Evolutionary conservation across 2,113 vertebrate genomes (phyloP).

Genomic region (Mirounga angustirostris): DNA sequence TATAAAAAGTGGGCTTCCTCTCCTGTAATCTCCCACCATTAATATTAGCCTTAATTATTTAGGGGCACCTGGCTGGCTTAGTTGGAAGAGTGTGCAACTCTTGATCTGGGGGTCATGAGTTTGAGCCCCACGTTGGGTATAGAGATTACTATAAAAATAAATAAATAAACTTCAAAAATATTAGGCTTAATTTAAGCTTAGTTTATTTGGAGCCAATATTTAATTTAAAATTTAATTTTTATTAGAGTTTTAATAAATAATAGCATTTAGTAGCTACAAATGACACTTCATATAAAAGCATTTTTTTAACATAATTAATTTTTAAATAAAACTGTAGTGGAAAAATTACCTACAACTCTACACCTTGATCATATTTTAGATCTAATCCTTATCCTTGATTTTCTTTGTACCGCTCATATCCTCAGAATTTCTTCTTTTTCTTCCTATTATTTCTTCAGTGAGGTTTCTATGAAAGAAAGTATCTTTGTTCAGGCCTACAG

Average conservation of each 20-base stretch:
- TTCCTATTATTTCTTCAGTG: constrained; percentile 4
- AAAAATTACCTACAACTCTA: background rate
- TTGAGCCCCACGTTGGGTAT: background rate
- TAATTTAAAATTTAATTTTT: constrained; percentile 76
- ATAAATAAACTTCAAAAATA: background rate
- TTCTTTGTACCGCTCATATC: background rate
- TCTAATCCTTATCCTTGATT: background rate
- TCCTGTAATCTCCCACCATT: constrained; percentile 12
- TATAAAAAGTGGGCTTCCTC: background rate
- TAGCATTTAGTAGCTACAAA: constrained; percentile 59
- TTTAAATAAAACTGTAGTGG: constrained; percentile 69
- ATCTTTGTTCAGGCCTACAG: background rate
- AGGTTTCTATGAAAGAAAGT: constrained; percentile 38
- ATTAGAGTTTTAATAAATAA: constrained; percentile 71
- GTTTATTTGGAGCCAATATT: constrained; percentile 70
- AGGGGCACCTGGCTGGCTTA: background rate
- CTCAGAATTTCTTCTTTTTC: background rate
- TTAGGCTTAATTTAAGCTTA: constrained; percentile 59
- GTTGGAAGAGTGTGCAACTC: background rate
- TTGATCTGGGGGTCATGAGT: background rate
- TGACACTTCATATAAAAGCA: constrained; percentile 52
- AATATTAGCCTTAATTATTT: constrained; percentile 68
- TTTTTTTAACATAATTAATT: constrained; percentile 70
- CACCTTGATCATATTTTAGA: background rate
- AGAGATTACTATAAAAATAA: background rate